Percentiles rank a stretch among this genome's conserved stretches.
These are phyloP conservation scores for Paragorgia papillata DNA, from an alignment of 92 coral and sea anemone species.

Conservation along the genomic window DNA sequence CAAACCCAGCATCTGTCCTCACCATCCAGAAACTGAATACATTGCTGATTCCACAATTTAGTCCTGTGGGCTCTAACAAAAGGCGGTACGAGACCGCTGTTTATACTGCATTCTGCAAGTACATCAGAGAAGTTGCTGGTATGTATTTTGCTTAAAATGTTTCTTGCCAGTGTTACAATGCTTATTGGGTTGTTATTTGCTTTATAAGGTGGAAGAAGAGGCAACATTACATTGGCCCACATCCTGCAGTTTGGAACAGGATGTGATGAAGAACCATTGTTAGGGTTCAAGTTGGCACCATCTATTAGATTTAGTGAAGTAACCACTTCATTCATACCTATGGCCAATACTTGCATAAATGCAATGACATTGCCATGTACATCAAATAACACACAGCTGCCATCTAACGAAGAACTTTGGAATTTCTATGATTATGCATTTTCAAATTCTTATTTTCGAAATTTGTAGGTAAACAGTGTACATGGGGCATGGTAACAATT, in stretches of 20 bases:
- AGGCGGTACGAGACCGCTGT: constrained; percentile 15
- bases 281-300: constrained; percentile 67
- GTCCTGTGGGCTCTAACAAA: constrained; percentile 18
- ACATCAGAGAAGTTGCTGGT: constrained; percentile 42
- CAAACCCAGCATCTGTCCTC: constrained; percentile 29
- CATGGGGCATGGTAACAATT: too few species aligned
- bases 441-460: constrained; percentile 60
- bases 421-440: constrained; percentile 62
- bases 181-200: constrained; percentile 7
- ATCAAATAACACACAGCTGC: constrained; percentile 47
- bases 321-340: constrained; percentile 55
- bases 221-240: constrained; percentile 9
- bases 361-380: constrained; percentile 50
- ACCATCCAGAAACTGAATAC: constrained; percentile 20
- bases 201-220: too few species aligned
- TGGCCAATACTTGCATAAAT: constrained; percentile 69
- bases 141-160: neutral
- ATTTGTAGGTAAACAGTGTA: constrained; percentile 21
- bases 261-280: constrained; percentile 74
- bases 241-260: constrained; percentile 68
- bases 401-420: constrained; percentile 50
- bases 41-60: constrained; percentile 18
- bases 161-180: too few species aligned
- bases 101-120: constrained; percentile 18
- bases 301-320: constrained; percentile 52